phyloP scores from a whole-genome alignment of 2,797 vertebrate genomes.

The Peromyscus melanophrys region DNA sequence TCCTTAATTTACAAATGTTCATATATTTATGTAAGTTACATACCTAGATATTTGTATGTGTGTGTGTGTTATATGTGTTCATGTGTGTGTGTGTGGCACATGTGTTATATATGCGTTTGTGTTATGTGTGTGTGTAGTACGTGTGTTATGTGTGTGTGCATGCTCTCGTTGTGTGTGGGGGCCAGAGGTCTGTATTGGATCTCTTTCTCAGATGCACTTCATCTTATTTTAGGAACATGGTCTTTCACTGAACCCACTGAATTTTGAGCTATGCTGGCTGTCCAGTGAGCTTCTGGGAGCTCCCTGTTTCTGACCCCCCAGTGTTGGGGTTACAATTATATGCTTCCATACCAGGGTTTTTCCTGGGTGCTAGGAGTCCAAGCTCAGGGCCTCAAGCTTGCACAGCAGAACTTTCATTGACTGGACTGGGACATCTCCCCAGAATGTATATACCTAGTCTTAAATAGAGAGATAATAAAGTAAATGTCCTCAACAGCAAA shows the following conservation, averaged over 20 bases:
- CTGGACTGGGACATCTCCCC: background rate
- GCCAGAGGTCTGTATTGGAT: background rate
- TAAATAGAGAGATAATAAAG: conserved; percentile 38
- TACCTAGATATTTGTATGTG: background rate
- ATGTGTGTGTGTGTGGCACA: background rate
- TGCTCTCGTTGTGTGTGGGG: background rate
- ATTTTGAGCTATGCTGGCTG: background rate
- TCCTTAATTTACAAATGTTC: conserved; percentile 61
- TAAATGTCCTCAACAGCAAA: conserved; percentile 38
- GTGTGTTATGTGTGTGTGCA: background rate
- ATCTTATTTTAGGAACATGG: background rate
- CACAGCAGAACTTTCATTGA: background rate
- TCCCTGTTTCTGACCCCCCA: background rate
- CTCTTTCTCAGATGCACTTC: background rate
- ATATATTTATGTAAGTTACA: conserved; percentile 49
- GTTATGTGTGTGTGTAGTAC: background rate
- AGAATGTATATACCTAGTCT: background rate
- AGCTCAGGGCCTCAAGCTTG: background rate
- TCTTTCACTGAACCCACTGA: background rate
- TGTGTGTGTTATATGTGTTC: background rate
- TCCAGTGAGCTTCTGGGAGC: background rate
- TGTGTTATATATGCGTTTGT: background rate
- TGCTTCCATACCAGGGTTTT: background rate
- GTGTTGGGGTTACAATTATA: background rate
- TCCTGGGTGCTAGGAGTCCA: background rate